Evolutionary conservation across 2,797 vertebrate species (phyloP).

Genomic region (Sphaeramia orbicularis): DNA sequence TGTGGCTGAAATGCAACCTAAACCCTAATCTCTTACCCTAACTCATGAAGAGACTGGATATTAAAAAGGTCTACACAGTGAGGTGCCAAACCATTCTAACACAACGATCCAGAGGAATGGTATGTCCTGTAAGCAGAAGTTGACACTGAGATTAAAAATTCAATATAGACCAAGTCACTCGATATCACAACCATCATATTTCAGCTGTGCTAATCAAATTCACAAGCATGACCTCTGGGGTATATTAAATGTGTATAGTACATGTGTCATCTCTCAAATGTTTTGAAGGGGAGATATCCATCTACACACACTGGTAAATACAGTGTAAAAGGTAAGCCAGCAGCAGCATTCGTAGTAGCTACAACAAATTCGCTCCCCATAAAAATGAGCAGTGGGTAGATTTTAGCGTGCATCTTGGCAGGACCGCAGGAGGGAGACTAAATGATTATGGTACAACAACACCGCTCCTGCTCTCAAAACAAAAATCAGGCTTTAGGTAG

Average conservation of each 20-base stretch:
- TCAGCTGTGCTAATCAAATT: conserved; percentile 70
- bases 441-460: conserved; percentile 81
- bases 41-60: too few species aligned
- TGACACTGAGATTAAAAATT: conserved; percentile 62
- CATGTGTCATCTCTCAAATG: conserved; percentile 63
- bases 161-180: conserved; percentile 61
- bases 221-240: conserved; percentile 65
- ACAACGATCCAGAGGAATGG: conserved; percentile 31
- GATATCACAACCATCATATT: conserved; percentile 64
- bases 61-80: not conserved
- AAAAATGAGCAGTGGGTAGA: conserved; percentile 74
- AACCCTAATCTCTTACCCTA: too few species aligned
- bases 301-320: conserved; percentile 52
- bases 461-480: conserved; percentile 64
- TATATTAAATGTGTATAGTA: conserved; percentile 68
- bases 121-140: conserved; percentile 27
- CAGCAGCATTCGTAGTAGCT: conserved; percentile 50
- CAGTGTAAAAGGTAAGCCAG: conserved; percentile 45
- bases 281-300: conserved; percentile 57
- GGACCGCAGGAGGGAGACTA: conserved; percentile 75
- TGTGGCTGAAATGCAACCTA: too few species aligned
- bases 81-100: conserved; percentile 11
- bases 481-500: conserved; percentile 69
- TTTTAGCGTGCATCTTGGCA: conserved; percentile 68
- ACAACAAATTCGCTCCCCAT: conserved; percentile 63